Evolutionary conservation across 2,797 vertebrate species (phyloP), one percentile per base, ranked within the genome.

Genomic region (Bryconaethiops microstoma): DNA sequence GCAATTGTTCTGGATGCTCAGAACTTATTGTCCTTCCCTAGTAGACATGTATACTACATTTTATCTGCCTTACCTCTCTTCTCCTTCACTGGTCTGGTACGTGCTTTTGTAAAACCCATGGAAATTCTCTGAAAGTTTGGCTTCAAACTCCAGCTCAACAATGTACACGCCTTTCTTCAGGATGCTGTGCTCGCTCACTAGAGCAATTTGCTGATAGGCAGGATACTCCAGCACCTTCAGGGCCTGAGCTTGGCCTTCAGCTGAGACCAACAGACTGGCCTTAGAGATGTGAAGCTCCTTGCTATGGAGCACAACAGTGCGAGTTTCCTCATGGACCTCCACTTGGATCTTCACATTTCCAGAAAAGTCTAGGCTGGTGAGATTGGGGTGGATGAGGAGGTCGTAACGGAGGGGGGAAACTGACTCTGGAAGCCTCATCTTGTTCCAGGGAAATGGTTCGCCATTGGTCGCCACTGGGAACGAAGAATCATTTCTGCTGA

Each of bases 51-150:
- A n/a, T n/a, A n/a, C n/a, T n/a, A n/a, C n/a, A n/a, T n/a, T n/a
- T n/a, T n/a, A n/a, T n/a, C n/a, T n/a, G n/a, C n/a, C 19, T 89
- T 92, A 97, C 96, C 96, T 93, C 80, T 92, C 85, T 39, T 96
- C 94, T 35, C 96, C 97, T 0, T 89, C 90, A 64, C 86, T 92
- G 78, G 95, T 95, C 85, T 90, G 94, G 87, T 98, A 97, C 81
- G 91, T 96, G 91, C 97, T 95, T 88, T 95, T 97, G 87, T 99
- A 98, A 88, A 99, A 97, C 8, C 97, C 97, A 0, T 92, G 94
- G 82, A 92, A 97, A 83, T 89, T 95, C 74, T 95, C 92, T 0
- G 97, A 99, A 13, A 99, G 88, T 76, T 95, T 94, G 40, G 94
- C 96, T 0, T 88, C 69, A 16, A 96, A 98, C 40, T 90, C 88